A percentile compares a stretch with the other conserved stretches of the same genome.
phyloP scores from a whole-genome alignment of 2,888 invertebrate genomes.

The Cepaea hortensis region DNA sequence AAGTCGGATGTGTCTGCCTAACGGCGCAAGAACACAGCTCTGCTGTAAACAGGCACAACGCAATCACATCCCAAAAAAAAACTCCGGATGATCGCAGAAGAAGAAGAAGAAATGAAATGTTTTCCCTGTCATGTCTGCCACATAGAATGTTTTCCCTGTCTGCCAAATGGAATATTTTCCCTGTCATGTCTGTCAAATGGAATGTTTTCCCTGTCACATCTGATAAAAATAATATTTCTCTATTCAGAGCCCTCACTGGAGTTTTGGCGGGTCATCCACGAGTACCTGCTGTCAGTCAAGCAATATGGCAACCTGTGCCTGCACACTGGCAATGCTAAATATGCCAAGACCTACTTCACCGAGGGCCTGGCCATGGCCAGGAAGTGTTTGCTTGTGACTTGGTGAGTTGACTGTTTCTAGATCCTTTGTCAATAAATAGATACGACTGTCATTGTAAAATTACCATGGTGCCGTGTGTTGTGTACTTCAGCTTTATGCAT shows the following conservation, averaged over 20 bases:
- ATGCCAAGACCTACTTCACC: constrained; percentile 28
- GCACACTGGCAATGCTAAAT: constrained; percentile 26
- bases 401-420: constrained; percentile 11
- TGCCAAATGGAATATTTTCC: no score
- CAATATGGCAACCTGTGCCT: constrained; percentile 21
- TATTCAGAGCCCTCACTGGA: constrained; percentile 24
- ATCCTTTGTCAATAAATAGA: not conserved
- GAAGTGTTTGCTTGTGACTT: constrained; percentile 18
- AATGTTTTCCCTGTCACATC: not conserved
- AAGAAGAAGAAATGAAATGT: no score
- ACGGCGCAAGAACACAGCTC: no score
- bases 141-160: no score
- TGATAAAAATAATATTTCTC: not conserved
- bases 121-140: no score
- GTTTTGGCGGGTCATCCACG: constrained; percentile 24
- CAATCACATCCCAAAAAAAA: no score
- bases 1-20: no score
- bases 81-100: no score
- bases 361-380: constrained; percentile 35
- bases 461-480: not conserved
- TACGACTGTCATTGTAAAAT: not conserved
- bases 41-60: no score
- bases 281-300: constrained; percentile 19
- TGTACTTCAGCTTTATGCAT: no score
- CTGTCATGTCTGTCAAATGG: no score